These are phyloP conservation scores for Malurus leucopterus DNA, from an alignment of 2,797 vertebrate genomes.

Conservation along the genomic window DNA sequence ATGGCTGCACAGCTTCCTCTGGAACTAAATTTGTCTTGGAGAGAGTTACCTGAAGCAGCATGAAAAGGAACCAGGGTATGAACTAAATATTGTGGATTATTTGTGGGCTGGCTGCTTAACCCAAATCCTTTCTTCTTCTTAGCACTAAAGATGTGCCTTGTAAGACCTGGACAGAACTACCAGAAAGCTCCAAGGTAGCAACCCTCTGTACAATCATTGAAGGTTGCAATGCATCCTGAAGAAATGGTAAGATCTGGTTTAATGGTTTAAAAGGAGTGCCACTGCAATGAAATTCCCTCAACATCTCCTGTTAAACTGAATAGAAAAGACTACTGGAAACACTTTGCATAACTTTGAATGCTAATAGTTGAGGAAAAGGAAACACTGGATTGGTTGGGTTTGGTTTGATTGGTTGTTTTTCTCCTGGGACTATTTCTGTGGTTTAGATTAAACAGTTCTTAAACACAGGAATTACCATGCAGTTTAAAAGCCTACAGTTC, in stretches of 20 bases:
- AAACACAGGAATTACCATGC: background rate
- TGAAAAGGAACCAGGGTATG: background rate
- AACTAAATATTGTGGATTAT: background rate
- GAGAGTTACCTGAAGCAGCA: background rate
- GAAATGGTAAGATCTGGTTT: background rate
- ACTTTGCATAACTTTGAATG: background rate
- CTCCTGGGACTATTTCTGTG: background rate
- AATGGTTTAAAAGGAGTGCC: background rate
- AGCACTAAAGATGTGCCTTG: background rate
- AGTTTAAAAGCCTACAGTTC: background rate
- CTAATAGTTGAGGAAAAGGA: background rate
- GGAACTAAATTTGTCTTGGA: background rate
- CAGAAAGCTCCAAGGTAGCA: background rate
- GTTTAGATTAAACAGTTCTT: background rate
- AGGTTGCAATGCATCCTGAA: background rate
- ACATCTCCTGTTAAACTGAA: background rate
- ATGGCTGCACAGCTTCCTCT: background rate
- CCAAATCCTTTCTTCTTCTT: background rate
- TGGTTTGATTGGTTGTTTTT: background rate
- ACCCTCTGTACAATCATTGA: accelerated
- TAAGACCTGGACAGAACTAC: background rate
- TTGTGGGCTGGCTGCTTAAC: background rate
- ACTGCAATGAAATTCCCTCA: background rate
- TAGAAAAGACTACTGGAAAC: background rate
- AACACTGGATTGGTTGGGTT: background rate